A percentile compares a stretch with the other conserved stretches of the same genome.
Conservation (phyloP, 1,140 invertebrate species). For the Pteromalus puparum region DNA sequence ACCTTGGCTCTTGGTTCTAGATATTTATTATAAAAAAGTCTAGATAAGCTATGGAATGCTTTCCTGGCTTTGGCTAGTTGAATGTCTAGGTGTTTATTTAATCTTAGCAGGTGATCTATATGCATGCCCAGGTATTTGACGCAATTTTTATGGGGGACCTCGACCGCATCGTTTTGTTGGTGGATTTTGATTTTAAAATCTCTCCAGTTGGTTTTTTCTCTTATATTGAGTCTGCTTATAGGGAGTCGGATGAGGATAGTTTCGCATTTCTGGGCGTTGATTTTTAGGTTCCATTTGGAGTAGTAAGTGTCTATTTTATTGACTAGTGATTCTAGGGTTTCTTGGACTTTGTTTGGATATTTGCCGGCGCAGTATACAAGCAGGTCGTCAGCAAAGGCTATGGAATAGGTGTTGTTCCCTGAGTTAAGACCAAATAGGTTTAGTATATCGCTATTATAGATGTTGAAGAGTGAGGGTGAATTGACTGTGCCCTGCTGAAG, state of each 20-base stretch:
- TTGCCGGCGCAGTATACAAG: not conserved
- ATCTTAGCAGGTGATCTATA: conserved; percentile 25
- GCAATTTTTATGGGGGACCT: not conserved
- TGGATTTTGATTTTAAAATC: not conserved
- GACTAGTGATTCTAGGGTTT: not conserved
- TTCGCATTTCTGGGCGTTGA: conserved; percentile 17
- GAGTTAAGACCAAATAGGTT: not conserved
- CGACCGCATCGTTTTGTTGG: not conserved
- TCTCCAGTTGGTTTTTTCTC: not conserved
- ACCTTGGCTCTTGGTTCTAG: conserved; percentile 38
- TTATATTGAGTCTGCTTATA: not conserved
- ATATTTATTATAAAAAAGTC: conserved; percentile 44
- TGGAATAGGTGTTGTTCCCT: not conserved
- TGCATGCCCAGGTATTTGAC: conserved; percentile 26
- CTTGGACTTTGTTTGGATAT: not conserved
- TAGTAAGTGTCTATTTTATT: not conserved
- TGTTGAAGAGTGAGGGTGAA: conserved; percentile 47
- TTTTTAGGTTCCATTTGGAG: conserved; percentile 14
- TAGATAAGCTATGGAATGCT: conserved; percentile 2
- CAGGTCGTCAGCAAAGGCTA: not conserved
- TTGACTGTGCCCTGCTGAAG: conserved; percentile 54
- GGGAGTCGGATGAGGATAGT: conserved; percentile 6
- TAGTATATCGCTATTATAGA: conserved; percentile 2
- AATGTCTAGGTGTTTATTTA: conserved; percentile 25
- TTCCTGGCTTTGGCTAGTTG: conserved; percentile 45